Base-by-base conservation (phyloP, 2,113 vertebrate genomes). In the Heterochromis multidens region DNA sequence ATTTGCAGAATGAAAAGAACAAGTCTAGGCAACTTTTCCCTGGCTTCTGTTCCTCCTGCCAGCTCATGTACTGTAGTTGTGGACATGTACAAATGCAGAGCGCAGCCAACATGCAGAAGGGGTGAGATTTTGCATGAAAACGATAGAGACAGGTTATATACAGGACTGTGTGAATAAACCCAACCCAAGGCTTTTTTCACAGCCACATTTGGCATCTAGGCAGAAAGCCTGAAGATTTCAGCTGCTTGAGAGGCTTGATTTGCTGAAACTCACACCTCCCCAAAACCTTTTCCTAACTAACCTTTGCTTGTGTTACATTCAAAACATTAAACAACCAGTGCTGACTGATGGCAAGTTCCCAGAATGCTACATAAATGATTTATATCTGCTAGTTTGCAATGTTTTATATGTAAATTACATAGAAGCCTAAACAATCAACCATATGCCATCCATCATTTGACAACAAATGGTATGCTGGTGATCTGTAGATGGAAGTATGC, bases 221-320 rank as follows among this genome's bases (percentile, higher is more conserved):
- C 46, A 77, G 77, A 91, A 88, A 87, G 88, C 86, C 81, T 59
- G 84, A 90, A 87, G 83, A 63, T 56, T 83, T 84, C 80, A 91
- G 86, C 88, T 87, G 90, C 63, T 19, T 63, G 46, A 65, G 77
- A 80, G 54, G 29, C 9, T 52, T 23, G 40, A 81, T 74, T 49
- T 77, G 60, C 14, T 40, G 23, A 88, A 80, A 70, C 52, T 79
- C 76, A 58, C 12, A 10, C 59, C 62, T 81, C 14, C 14, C 21
- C 14, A 9, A 56, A 59, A 17, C 27, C 17, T 33, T 40, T 23
- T 40, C 25, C 46, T 74, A 52, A 31, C 67, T 46, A 52, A 27
- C 27, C 33, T 40, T 35, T 6, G 60, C 57, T 23, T 70, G 33
- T 77, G 19, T 52, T 19, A 54, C 27, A 80, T 23, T 85, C 27